These are phyloP conservation scores for Lophochroa leadbeateri DNA, from an alignment of 2,113 vertebrate genomes.

Conservation along the genomic window DNA sequence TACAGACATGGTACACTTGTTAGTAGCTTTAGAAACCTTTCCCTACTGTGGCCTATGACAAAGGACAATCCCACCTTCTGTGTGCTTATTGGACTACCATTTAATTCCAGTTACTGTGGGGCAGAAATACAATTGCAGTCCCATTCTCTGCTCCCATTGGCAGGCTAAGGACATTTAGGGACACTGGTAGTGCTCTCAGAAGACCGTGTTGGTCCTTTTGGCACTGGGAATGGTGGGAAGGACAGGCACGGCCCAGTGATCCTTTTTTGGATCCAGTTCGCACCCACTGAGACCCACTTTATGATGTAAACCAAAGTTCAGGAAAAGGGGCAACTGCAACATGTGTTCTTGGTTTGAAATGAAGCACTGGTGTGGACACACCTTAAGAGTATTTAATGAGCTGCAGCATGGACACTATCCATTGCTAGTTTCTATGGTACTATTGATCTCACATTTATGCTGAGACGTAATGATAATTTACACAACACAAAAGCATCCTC, in stretches of 20 bases:
- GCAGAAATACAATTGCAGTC: not conserved
- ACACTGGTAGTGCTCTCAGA: not conserved
- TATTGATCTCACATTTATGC: not conserved
- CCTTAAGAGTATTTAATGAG: not conserved
- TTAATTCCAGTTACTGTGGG: not conserved
- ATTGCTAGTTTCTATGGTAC: not conserved
- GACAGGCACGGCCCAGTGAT: not conserved
- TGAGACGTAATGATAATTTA: not conserved
- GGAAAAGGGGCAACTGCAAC: not conserved
- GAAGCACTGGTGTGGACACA: not conserved
- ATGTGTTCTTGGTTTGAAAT: rapidly evolving
- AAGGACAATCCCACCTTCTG: not conserved
- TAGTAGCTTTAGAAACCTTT: not conserved
- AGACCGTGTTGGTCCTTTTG: not conserved
- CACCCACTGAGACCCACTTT: not conserved
- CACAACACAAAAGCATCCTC: not conserved
- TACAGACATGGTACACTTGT: not conserved
- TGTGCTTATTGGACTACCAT: not conserved
- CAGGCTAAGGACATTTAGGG: not conserved
- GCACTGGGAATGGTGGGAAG: not conserved
- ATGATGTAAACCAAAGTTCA: not conserved
- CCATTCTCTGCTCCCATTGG: not conserved
- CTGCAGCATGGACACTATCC: not conserved
- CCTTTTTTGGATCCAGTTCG: not conserved
- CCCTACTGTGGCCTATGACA: not conserved